Evolutionary conservation across 1,140 invertebrate species (phyloP).

Genomic region (Aphelenchoides besseyi): DNA sequence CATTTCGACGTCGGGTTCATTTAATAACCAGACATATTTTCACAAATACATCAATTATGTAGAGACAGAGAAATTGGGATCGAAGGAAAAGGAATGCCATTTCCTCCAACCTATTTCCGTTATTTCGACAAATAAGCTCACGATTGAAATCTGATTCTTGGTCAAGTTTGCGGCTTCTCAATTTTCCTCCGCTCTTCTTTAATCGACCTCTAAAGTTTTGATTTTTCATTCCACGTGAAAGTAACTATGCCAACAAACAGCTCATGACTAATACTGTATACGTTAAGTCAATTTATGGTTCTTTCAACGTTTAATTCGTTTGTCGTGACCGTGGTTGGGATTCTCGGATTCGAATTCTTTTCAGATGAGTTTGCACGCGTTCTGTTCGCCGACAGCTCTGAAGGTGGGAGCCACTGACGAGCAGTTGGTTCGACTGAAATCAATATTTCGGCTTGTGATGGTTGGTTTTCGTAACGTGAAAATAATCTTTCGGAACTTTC

Average conservation of each 20-base stretch:
- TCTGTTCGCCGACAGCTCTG: neutral
- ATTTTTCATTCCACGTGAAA: conserved; percentile 1
- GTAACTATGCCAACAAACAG: neutral
- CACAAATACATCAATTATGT: too few species aligned
- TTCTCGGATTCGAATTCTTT: neutral
- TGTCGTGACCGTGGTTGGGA: neutral
- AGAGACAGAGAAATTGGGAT: too few species aligned
- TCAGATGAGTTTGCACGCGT: conserved; percentile 7
- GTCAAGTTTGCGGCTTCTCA: neutral
- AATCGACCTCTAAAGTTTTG: too few species aligned
- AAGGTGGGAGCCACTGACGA: neutral
- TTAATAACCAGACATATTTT: too few species aligned
- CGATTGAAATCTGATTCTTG: too few species aligned
- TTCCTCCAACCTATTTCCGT: too few species aligned
- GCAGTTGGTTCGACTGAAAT: conserved; percentile 26
- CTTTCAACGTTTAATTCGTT: neutral
- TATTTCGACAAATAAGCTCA: too few species aligned
- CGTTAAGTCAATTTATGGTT: neutral
- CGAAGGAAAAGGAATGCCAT: too few species aligned
- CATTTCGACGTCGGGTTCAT: too few species aligned
- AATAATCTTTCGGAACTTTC: neutral
- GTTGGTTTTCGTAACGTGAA: conserved; percentile 10
- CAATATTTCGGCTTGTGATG: conserved; percentile 41
- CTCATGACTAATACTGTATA: neutral
- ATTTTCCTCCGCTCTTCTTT: neutral